Conservation (phyloP, 2,113 vertebrate genomes). For the Psilopogon haemacephalus region DNA sequence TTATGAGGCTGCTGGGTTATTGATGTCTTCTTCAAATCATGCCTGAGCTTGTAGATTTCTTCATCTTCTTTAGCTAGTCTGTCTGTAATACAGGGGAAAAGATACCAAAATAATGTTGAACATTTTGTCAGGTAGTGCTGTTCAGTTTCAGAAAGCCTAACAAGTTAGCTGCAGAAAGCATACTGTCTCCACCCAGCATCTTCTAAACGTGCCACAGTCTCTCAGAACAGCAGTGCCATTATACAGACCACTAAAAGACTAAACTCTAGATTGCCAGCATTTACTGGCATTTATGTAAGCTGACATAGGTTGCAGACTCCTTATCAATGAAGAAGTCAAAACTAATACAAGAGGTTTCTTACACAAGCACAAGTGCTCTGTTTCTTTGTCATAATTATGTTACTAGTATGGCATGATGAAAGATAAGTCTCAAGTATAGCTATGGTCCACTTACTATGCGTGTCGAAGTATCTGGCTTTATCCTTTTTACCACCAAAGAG, state of each 20-base stretch:
- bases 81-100: slow-evolving; percentile 71
- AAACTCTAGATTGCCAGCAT: neutral
- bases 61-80: slow-evolving; percentile 92
- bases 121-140: neutral
- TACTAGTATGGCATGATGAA: neutral
- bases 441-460: slow-evolving; percentile 85
- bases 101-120: neutral
- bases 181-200: neutral
- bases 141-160: neutral
- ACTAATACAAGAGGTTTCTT: neutral
- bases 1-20: slow-evolving; percentile 88
- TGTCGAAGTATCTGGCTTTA: slow-evolving; percentile 95
- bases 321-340: neutral
- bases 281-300: neutral
- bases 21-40: slow-evolving; percentile 88
- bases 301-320: neutral
- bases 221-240: neutral
- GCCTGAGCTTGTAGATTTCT: slow-evolving; percentile 94
- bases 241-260: neutral
- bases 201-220: neutral
- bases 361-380: neutral
- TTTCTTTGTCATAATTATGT: neutral
- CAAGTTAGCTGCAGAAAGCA: neutral
- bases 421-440: neutral
- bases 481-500: slow-evolving; percentile 96